These are phyloP conservation scores for Lucifuga dentata DNA, from an alignment of 2,113 vertebrate species.

Conservation along the genomic window DNA sequence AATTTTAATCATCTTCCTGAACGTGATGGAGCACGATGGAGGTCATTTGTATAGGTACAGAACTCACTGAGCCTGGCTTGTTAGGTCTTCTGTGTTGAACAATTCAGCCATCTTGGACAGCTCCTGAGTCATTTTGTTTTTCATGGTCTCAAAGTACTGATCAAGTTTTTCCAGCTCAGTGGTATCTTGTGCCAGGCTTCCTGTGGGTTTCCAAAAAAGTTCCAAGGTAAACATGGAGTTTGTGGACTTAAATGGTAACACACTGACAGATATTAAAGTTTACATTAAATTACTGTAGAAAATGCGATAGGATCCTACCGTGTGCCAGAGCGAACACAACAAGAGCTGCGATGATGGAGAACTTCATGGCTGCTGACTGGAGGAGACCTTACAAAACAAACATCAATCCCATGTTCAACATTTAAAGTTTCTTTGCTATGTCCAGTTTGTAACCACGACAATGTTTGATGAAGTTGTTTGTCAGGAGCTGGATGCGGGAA, in stretches of 20 bases:
- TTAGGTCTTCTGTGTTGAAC: slow-evolving; percentile 48
- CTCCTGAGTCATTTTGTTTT: slow-evolving; percentile 45
- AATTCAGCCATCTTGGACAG: slow-evolving; percentile 35
- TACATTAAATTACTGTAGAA: too few relatives aligned
- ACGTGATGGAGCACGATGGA: too few relatives aligned
- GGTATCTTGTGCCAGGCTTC: slow-evolving; percentile 58
- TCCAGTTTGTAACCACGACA: neutral
- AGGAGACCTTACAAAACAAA: slow-evolving; percentile 44
- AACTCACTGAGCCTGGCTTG: slow-evolving; percentile 73
- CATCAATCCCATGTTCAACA: neutral
- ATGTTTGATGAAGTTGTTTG: neutral
- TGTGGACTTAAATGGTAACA: neutral
- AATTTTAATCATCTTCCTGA: too few relatives aligned
- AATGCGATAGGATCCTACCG: slow-evolving; percentile 47
- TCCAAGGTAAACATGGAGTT: neutral
- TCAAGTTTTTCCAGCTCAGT: slow-evolving; percentile 30
- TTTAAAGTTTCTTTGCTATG: neutral
- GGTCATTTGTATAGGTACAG: too few relatives aligned
- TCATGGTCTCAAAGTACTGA: slow-evolving; percentile 63
- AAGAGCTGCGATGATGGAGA: slow-evolving; percentile 65
- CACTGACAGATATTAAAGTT: too few relatives aligned
- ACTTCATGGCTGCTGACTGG: slow-evolving; percentile 78
- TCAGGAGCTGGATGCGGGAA: neutral
- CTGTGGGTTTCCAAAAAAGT: slow-evolving; percentile 37
- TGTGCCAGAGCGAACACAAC: slow-evolving; percentile 71